Conservation (phyloP, 2,113 vertebrate genomes). For the Dipodomys stephensi region DNA sequence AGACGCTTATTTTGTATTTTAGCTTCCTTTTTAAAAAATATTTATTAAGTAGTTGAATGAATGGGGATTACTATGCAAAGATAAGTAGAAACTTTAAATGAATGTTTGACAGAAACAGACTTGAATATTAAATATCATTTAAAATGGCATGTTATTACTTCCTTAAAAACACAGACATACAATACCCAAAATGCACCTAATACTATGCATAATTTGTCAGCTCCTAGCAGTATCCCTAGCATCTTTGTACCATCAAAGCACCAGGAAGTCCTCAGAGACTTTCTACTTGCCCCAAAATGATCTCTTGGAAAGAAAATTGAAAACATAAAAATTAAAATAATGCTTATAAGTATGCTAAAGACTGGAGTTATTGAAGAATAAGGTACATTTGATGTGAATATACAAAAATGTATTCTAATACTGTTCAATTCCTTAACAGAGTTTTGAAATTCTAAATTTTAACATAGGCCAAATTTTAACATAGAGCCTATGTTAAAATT, state of each 20-base stretch:
- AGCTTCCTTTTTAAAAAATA: too few species aligned
- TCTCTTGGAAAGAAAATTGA: background rate
- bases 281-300: background rate
- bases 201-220: background rate
- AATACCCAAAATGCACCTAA: background rate
- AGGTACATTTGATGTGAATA: background rate
- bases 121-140: background rate
- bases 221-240: background rate
- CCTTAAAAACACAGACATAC: background rate
- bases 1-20: background rate
- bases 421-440: background rate
- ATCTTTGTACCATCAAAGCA: background rate
- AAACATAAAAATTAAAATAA: background rate
- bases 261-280: background rate
- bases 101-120: background rate
- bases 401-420: background rate
- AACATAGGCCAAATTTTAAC: background rate
- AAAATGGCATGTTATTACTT: background rate
- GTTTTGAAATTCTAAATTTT: background rate
- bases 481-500: background rate
- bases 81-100: conserved; percentile 30
- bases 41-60: too few species aligned
- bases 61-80: background rate
- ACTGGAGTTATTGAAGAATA: background rate
- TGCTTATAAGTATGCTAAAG: background rate